A percentile compares a stretch with the other conserved stretches of the same genome.
phyloP scores from a whole-genome alignment of 2,797 vertebrate genomes.

The Gallinago solitaria region DNA sequence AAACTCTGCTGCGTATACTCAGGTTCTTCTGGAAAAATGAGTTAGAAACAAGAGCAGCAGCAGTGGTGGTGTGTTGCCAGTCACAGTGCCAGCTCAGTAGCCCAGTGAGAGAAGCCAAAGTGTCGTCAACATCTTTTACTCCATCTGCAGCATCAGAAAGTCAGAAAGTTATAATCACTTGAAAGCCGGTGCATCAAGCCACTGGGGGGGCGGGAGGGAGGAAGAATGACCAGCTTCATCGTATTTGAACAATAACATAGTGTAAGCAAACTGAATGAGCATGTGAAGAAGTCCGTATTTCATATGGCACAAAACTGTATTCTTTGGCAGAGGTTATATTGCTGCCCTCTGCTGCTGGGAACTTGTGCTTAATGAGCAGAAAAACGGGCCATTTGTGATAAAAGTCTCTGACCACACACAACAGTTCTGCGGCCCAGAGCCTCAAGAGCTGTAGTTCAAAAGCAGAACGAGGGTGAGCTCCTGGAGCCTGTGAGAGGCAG shows the following conservation, averaged over 20 bases:
- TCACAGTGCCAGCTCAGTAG: rapidly evolving
- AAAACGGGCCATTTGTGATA: background rate
- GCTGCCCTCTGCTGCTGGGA: slow-evolving; percentile 33
- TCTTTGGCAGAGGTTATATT: background rate
- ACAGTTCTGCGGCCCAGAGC: background rate
- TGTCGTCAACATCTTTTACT: background rate
- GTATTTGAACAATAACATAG: background rate
- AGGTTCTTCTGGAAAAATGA: background rate
- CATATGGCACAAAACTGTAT: background rate
- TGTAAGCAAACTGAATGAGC: background rate
- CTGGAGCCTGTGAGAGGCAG: rapidly evolving
- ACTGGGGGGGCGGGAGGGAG: background rate
- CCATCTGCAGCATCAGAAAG: background rate
- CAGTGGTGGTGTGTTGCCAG: background rate
- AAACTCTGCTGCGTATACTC: background rate
- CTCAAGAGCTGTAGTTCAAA: rapidly evolving
- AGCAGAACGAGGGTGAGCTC: background rate
- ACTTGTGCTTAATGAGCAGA: background rate
- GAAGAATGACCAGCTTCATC: background rate
- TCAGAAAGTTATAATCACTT: background rate
- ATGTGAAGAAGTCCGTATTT: background rate
- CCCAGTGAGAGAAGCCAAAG: background rate
- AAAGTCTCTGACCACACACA: background rate
- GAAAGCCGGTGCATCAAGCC: background rate
- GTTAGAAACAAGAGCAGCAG: background rate